Conservation (phyloP, 2,113 vertebrate species). For the Rhegmatorhina hoffmannsi region DNA sequence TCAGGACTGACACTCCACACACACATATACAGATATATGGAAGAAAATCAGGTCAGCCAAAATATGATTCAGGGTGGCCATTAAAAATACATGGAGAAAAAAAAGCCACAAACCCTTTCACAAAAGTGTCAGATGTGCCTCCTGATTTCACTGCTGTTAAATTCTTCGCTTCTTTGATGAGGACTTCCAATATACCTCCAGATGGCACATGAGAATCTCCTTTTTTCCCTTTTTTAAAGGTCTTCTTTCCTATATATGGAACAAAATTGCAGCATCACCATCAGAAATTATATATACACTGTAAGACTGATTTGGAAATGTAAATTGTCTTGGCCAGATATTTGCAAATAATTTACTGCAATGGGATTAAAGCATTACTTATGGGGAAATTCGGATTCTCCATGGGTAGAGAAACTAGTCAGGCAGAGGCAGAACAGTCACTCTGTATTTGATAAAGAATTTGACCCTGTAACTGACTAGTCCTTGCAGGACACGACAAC, state of each 20-base stretch:
- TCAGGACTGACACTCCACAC: background rate
- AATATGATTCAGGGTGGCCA: background rate
- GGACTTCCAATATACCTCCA: conserved; percentile 92
- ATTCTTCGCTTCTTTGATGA: conserved; percentile 97
- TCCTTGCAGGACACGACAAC: background rate
- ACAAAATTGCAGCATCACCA: background rate
- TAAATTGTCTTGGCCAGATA: background rate
- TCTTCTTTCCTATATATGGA: conserved; percentile 82
- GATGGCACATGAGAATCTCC: conserved; percentile 77
- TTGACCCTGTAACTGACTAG: background rate
- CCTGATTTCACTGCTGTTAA: conserved; percentile 92
- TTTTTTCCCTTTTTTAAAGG: conserved; percentile 87
- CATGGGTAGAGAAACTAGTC: background rate
- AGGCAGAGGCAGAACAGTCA: background rate
- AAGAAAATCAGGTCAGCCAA: background rate
- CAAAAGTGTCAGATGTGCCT: conserved; percentile 94
- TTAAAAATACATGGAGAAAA: background rate
- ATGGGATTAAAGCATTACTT: background rate
- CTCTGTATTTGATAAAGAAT: background rate
- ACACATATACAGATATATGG: background rate
- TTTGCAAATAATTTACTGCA: background rate
- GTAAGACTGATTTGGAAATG: background rate
- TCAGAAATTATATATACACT: background rate
- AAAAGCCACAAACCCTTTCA: conserved; percentile 87
- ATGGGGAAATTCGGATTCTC: background rate